These are phyloP conservation scores for Axea sp. DNA, from an alignment of 2,888 invertebrate genomes.

Conservation along the genomic window DNA sequence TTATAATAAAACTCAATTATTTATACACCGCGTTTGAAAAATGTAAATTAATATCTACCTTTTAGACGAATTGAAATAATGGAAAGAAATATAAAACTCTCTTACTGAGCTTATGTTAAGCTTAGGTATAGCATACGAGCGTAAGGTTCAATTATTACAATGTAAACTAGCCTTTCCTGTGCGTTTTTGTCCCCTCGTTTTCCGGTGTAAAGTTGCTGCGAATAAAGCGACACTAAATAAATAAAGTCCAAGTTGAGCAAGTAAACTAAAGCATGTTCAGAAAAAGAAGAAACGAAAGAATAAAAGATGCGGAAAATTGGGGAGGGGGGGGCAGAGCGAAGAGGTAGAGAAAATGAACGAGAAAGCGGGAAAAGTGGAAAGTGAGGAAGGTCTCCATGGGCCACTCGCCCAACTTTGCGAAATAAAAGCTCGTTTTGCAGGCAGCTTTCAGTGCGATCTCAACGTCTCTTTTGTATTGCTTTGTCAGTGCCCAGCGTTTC, in stretches of 20 bases:
- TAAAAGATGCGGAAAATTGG: conserved; percentile 47
- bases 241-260: conserved; percentile 66
- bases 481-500: conserved; percentile 68
- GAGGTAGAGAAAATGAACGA: conserved; percentile 31
- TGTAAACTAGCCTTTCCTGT: conserved; percentile 47
- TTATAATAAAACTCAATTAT: conserved; percentile 7
- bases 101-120: conserved; percentile 33
- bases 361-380: conserved; percentile 58
- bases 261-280: conserved; percentile 67
- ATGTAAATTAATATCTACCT: conserved; percentile 13
- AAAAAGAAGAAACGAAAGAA: conserved; percentile 47
- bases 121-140: conserved; percentile 24
- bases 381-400: conserved; percentile 68
- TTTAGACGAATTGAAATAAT: conserved; percentile 18
- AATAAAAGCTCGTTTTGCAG: conserved; percentile 77
- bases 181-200: conserved; percentile 52
- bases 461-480: conserved; percentile 73
- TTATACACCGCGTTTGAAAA: not conserved
- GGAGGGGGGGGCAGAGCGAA: not conserved
- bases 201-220: conserved; percentile 45
- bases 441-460: conserved; percentile 75
- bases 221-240: conserved; percentile 62
- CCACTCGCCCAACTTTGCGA: conserved; percentile 74
- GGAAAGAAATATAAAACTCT: conserved; percentile 4
- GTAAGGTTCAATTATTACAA: conserved; percentile 53